Percentiles rank a stretch among this genome's conserved stretches.
Conservation (phyloP, 2,797 vertebrate genomes). For the Amphiprion clarkii region DNA sequence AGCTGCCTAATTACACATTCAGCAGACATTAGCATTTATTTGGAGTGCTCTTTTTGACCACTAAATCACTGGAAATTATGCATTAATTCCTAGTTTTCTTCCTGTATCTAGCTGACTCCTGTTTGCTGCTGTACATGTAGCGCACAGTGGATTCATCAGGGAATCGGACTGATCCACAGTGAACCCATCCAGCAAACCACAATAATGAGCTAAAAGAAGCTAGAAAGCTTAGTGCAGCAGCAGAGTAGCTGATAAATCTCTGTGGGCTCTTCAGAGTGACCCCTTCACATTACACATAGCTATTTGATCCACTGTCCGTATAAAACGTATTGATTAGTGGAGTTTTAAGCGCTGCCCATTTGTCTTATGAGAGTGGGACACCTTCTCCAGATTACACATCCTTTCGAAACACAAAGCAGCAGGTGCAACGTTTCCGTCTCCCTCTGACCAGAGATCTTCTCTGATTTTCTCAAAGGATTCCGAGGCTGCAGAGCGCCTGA, state of each 20-base stretch:
- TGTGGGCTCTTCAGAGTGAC: constrained; percentile 1
- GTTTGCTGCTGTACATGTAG: not conserved
- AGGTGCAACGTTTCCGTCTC: constrained; percentile 23
- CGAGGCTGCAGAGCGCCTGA: constrained; percentile 57
- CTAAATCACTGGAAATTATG: not conserved
- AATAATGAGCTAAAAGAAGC: constrained; percentile 22
- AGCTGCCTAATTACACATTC: not conserved
- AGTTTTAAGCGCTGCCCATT: not conserved
- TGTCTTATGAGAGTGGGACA: not conserved
- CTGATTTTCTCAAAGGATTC: constrained; percentile 65
- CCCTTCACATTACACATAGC: constrained; percentile 30
- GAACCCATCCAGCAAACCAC: not conserved
- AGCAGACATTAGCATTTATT: not conserved
- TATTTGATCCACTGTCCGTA: constrained; percentile 21
- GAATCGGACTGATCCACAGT: not conserved
- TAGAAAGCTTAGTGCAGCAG: not conserved
- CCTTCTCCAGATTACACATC: not conserved
- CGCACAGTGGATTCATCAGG: not conserved
- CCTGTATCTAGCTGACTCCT: not conserved
- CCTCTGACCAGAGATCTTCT: constrained; percentile 34
- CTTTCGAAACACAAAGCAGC: not conserved
- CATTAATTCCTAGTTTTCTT: not conserved
- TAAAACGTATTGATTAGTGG: constrained; percentile 17
- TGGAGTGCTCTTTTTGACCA: not conserved
- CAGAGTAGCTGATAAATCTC: constrained; percentile 4